Percentiles rank a stretch among this genome's conserved stretches.
These are phyloP conservation scores for Anneissia japonica DNA, from an alignment of 35 echinoderm and acorn worm species.

Conservation along the genomic window DNA sequence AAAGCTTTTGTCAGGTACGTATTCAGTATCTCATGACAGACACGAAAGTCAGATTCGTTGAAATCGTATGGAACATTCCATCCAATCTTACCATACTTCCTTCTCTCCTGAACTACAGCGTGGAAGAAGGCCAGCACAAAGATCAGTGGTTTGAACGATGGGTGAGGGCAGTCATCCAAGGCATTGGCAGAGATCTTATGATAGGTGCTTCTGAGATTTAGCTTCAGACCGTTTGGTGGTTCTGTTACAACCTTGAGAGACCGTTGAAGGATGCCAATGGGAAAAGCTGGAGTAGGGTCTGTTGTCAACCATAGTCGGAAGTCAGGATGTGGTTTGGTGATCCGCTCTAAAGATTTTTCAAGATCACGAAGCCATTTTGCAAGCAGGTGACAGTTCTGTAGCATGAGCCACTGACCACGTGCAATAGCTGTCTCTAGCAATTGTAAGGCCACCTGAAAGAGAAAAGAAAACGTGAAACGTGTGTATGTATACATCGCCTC, in stretches of 20 bases:
- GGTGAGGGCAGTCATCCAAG: slow-evolving; percentile 85
- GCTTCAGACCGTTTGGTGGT: slow-evolving; percentile 95
- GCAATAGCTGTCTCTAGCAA: slow-evolving; percentile 93
- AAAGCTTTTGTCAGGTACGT: slow-evolving; percentile 87
- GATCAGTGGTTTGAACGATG: slow-evolving; percentile 88
- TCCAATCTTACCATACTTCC: slow-evolving; percentile 98
- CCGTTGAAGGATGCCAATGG: slow-evolving; percentile 92
- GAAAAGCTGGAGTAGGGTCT: slow-evolving; percentile 91
- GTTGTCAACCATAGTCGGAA: slow-evolving; percentile 98
- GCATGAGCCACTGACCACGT: slow-evolving; percentile 96
- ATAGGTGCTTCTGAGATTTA: slow-evolving; percentile 91
- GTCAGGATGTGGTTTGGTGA: slow-evolving; percentile 94
- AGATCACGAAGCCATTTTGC: slow-evolving; percentile 94
- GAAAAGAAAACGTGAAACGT: not conserved
- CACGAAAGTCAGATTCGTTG: slow-evolving; percentile 95
- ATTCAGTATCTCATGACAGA: slow-evolving; percentile 82
- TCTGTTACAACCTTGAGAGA: slow-evolving; percentile 99
- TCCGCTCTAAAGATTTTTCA: slow-evolving; percentile 84
- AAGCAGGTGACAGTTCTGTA: slow-evolving; percentile 95
- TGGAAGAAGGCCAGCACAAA: slow-evolving; percentile 95
- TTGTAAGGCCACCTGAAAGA: slow-evolving; percentile 77
- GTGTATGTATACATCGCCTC: no score
- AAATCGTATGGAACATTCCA: slow-evolving; percentile 99
- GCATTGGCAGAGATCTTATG: slow-evolving; percentile 85
- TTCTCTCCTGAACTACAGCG: slow-evolving; percentile 87